Evolutionary conservation across 2,888 invertebrate genomes (phyloP), one percentile per base, ranked within the genome.

Genomic region (Noctua comes): DNA sequence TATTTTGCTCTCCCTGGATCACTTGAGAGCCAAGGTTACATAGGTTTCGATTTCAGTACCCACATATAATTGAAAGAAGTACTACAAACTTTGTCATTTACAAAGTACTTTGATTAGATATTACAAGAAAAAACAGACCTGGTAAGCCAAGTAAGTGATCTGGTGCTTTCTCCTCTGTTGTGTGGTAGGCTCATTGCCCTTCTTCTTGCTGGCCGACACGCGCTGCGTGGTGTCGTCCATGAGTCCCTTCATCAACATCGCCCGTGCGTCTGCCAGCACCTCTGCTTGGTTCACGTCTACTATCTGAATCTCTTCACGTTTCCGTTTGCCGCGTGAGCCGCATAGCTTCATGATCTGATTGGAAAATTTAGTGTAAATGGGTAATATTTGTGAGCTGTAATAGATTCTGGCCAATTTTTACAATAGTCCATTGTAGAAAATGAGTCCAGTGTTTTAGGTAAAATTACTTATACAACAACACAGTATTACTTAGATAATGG

Each of bases 61-160:
- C 1, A 68, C 1, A 21, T 16, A 36, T 24, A 10, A 24, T 10
- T 4, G 57, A 57, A 57, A 57, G 1, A 57, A 57, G 2, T 6
- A 51, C n/a, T n/a, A n/a, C n/a, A n/a, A n/a, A n/a, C 48, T 21
- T 51, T 36, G 36, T 36, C 36, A 36, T 36, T 36, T 36, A 36
- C 36, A 36, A 36, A 36, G 36, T 40, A 40, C 40, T 40, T 40
- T 10, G n/a, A 57, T 24, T 10, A 46, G 43, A 46, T 40, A 76
- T 2, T 13, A 70, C 11, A n/a, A 79, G 18, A 40, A 46, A 51
- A 43, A 6, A 74, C 68, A 81, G 90, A 98, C 98, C 97, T 98
- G 98, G 93, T 98, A 98, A 40, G 99, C 99, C 87, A 99, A 97
- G 94, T 99, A 99, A 1, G 99, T 99, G 89, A 99, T 99, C 97